Percentiles rank a stretch among this genome's conserved stretches.
phyloP scores from a whole-genome alignment of 2,888 invertebrate genomes.

The Drosophila suboccidentalis region DNA sequence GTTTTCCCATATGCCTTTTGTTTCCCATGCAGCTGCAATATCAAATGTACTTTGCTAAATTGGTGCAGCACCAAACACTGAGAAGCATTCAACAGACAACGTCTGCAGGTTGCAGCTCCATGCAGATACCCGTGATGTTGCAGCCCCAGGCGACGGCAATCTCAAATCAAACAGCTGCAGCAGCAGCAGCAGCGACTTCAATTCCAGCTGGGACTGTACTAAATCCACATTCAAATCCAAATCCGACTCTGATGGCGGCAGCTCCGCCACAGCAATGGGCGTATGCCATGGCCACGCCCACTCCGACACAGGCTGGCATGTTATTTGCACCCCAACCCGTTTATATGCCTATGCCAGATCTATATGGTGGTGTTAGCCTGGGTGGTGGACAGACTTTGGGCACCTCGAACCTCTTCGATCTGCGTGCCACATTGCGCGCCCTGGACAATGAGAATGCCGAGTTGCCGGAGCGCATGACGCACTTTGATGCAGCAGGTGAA shows the following conservation, averaged over 20 bases:
- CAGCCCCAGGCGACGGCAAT: constrained; percentile 45
- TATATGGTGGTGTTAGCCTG: constrained; percentile 42
- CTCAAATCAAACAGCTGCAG: constrained; percentile 21
- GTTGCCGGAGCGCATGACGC: constrained; percentile 72
- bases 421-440: constrained; percentile 75
- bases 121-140: constrained; percentile 45
- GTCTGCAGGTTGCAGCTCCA: constrained; percentile 14
- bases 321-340: constrained; percentile 65
- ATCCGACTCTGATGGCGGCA: constrained; percentile 19
- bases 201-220: not conserved
- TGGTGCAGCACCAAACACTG: constrained; percentile 83
- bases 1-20: constrained; percentile 6
- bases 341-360: constrained; percentile 55
- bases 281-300: constrained; percentile 72
- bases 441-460: constrained; percentile 78
- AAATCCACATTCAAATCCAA: constrained; percentile 25
- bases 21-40: constrained; percentile 79
- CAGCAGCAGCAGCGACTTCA: constrained; percentile 25
- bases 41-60: constrained; percentile 85
- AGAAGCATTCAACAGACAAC: constrained; percentile 80
- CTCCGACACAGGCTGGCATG: constrained; percentile 61
- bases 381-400: constrained; percentile 5
- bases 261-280: constrained; percentile 72
- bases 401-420: constrained; percentile 72
- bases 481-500: constrained; percentile 40